Evolutionary conservation across 2,797 vertebrate genomes (phyloP).

Genomic region (Chromobotia macracanthus): DNA sequence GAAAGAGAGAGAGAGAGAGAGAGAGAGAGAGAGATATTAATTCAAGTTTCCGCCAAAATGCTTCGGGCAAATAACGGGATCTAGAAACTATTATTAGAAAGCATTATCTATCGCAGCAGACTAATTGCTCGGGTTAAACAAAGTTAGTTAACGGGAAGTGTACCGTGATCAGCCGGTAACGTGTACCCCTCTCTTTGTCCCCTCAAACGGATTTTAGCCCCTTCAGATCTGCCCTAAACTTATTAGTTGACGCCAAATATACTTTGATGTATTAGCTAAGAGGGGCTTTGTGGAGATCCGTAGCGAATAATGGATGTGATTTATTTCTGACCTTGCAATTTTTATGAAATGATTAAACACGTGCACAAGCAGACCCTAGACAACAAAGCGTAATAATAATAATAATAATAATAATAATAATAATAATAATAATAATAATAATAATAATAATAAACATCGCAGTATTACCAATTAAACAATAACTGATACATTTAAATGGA

Average conservation of each 20-base stretch:
- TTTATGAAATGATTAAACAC: constrained; percentile 81
- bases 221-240: constrained; percentile 83
- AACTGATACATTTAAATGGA: constrained; percentile 1
- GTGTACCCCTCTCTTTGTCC: constrained; percentile 67
- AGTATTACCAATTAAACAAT: constrained; percentile 10
- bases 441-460: too few relatives aligned
- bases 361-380: constrained; percentile 62
- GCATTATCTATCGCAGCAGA: constrained; percentile 73
- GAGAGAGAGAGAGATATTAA: not conserved
- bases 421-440: constrained; percentile 44
- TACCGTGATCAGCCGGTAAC: constrained; percentile 57
- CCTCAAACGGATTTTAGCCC: constrained; percentile 76
- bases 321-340: constrained; percentile 84
- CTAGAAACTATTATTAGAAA: constrained; percentile 78
- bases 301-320: constrained; percentile 83
- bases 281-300: constrained; percentile 82
- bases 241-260: constrained; percentile 85
- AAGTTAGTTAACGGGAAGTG: constrained; percentile 70
- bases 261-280: constrained; percentile 86
- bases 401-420: constrained; percentile 38
- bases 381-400: constrained; percentile 3
- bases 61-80: constrained; percentile 72
- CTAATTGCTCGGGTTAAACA: constrained; percentile 77
- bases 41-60: constrained; percentile 71
- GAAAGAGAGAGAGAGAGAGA: not conserved